phyloP scores from a whole-genome alignment of 2,888 invertebrate genomes.

The Andrena trimmerana region DNA sequence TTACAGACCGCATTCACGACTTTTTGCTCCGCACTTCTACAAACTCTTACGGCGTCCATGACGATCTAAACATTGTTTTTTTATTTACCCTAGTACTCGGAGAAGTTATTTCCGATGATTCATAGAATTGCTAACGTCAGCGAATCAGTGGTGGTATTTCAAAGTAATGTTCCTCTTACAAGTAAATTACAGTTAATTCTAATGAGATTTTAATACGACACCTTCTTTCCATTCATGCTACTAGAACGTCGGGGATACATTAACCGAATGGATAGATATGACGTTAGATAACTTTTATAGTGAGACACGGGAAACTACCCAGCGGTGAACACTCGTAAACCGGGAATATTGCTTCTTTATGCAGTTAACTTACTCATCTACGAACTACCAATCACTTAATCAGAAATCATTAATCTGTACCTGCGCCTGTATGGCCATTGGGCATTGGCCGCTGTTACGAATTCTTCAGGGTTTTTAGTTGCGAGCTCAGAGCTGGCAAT shows the following conservation, averaged over 20 bases:
- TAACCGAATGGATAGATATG: neutral
- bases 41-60: neutral
- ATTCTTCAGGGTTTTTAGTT: neutral
- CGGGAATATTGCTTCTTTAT: neutral
- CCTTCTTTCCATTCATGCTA: neutral
- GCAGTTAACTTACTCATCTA: neutral
- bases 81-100: neutral
- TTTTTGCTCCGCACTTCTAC: neutral
- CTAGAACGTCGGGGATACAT: neutral
- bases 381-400: neutral
- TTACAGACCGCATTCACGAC: neutral
- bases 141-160: neutral
- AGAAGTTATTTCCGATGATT: neutral
- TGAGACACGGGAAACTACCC: neutral
- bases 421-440: neutral
- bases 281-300: neutral
- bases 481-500: neutral
- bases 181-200: neutral
- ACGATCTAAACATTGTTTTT: conserved; percentile 7
- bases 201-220: neutral
- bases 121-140: conserved; percentile 4
- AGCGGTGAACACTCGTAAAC: neutral
- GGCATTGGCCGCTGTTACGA: neutral
- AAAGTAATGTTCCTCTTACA: neutral
- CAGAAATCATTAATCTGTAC: neutral